Conservation (phyloP, 2,113 vertebrate genomes). For the Chlorocebus sabaeus region DNA sequence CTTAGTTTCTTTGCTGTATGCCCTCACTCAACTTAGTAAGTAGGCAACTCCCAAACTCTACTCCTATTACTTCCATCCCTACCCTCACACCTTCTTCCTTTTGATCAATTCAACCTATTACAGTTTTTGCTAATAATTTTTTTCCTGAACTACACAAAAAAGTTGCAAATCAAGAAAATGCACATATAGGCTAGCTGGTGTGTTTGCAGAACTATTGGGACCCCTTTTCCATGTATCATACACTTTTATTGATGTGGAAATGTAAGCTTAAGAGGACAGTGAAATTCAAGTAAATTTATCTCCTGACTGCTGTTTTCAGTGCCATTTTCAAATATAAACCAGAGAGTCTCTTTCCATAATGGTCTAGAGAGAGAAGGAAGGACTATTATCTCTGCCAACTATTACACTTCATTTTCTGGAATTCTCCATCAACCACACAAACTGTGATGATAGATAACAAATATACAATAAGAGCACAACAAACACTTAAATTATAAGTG, state of each 20-base stretch:
- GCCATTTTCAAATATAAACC: constrained; percentile 4
- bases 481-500: not conserved
- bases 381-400: not conserved
- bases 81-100: not conserved
- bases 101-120: not conserved
- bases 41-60: not conserved
- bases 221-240: not conserved
- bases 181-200: not conserved
- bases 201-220: not conserved
- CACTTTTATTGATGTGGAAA: not conserved
- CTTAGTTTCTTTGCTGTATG: not conserved
- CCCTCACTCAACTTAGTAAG: not conserved
- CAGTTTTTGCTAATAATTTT: not conserved
- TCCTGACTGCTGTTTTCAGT: not conserved
- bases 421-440: not conserved
- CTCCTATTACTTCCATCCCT: not conserved
- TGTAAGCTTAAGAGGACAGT: not conserved
- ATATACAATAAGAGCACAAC: not conserved
- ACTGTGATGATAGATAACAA: not conserved
- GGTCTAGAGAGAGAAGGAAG: not conserved
- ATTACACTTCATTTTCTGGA: not conserved
- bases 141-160: not conserved
- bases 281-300: not conserved
- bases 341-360: not conserved
- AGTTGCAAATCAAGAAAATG: not conserved